Conservation (phyloP, 2,888 invertebrate species). For the Leucophora obtusa region DNA sequence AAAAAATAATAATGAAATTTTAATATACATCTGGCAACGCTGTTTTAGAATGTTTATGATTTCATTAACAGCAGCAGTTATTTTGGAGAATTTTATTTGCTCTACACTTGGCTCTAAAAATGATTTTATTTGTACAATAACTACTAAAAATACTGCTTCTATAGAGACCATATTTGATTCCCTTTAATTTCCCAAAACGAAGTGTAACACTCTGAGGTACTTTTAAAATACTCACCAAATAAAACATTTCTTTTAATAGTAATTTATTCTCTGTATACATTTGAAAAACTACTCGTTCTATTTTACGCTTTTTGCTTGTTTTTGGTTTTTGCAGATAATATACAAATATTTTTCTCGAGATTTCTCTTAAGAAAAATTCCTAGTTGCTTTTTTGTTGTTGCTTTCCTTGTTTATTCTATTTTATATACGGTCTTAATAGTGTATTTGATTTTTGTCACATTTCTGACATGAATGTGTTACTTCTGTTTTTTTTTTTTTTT, state of each 20-base stretch:
- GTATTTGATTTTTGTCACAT: constrained; percentile 36
- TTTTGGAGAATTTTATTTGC: constrained; percentile 17
- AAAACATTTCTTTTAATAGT: neutral
- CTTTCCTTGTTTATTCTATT: neutral
- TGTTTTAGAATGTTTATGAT: neutral
- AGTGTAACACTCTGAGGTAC: neutral
- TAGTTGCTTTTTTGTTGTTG: neutral
- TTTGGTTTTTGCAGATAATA: neutral
- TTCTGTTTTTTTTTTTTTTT: constrained; percentile 1
- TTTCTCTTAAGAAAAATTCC: constrained; percentile 11
- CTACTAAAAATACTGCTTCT: neutral
- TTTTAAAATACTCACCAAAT: neutral
- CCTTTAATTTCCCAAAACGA: neutral
- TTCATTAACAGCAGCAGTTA: neutral
- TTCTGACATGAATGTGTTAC: constrained; percentile 24
- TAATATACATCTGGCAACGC: neutral
- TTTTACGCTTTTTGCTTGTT: neutral
- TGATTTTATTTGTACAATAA: neutral
- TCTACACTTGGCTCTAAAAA: neutral
- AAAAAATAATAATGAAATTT: too few relatives aligned
- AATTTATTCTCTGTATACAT: neutral
- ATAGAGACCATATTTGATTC: neutral
- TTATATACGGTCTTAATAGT: constrained; percentile 5
- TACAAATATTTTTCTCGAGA: neutral
- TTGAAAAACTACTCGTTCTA: neutral